Base-by-base conservation (phyloP, 2,113 vertebrate genomes). In the Ptyas mucosa region DNA sequence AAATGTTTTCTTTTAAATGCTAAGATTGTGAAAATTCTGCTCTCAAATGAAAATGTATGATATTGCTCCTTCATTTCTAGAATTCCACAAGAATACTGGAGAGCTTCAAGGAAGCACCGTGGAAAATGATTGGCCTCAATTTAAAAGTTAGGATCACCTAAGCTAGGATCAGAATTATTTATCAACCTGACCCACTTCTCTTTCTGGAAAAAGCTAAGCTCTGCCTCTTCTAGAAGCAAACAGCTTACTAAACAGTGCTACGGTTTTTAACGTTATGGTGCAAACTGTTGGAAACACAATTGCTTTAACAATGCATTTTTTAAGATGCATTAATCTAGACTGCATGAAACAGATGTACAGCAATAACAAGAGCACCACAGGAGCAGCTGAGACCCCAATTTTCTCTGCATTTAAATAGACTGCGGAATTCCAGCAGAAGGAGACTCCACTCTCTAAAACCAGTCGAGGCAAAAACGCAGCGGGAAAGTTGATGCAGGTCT, bases 391-490 rank as follows among this genome's bases (percentile, higher is more conserved):
- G 57, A 29, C 46, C 89, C 89, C 54, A 86, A 11, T 91, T 91
- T 93, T 93, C 53, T 91, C 89, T 61, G 29, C 34, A 89, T 85
- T 91, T 24, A 91, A 91, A 89, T 89, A 57, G 69, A n/a, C 90
- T 21, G 43, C 24, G 46, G 93, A 89, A 89, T 89, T 89, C 64
- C 69, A 54, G 90, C 46, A 39, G 85, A 91, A 89, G 29, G 1
- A 24, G 8, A 85, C 8, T 46, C 11, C 64, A 5, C 46, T 57
- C 58, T 88, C 54, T 91, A 64, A 93, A 6, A 91, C 34, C 90
- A 85, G 54, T 85, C 7, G 53, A 51, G 64, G 53, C 86, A 93
- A 93, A 91, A 93, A 55, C 52, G 8, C 39, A 75, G 49, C 18
- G 8, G 46, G 87, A 24, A 34, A 93, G 46, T 57, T 4, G 24